A percentile compares a stretch with the other conserved stretches of the same genome.
These are phyloP conservation scores for Helleia helle DNA, from an alignment of 2,888 invertebrate genomes.

Conservation along the genomic window DNA sequence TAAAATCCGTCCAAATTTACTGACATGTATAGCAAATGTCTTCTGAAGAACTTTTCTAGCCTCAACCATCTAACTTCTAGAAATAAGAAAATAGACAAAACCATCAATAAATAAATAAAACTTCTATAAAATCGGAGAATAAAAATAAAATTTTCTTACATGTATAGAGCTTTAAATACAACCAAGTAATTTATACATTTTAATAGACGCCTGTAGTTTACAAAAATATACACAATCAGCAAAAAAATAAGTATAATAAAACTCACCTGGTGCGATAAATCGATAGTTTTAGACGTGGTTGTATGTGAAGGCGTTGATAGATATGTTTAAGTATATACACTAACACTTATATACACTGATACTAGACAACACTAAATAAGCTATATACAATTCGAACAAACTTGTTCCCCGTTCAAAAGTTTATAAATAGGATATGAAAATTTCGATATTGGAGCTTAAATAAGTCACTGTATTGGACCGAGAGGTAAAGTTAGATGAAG, in stretches of 20 bases:
- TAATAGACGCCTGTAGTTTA: too few species aligned
- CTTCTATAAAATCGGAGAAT: too few species aligned
- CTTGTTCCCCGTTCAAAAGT: constrained; percentile 36
- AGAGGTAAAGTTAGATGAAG: constrained; percentile 9
- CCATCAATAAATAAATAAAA: too few species aligned
- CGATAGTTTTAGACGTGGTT: constrained; percentile 15
- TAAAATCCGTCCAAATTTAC: too few species aligned
- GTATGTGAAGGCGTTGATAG: constrained; percentile 14
- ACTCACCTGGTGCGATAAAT: constrained; percentile 18
- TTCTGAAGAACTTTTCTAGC: too few species aligned
- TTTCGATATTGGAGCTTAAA: constrained; percentile 14
- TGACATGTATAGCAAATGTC: too few species aligned
- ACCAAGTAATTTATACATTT: too few species aligned
- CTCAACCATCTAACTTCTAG: too few species aligned
- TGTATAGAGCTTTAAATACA: too few species aligned
- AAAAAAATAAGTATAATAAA: background rate
- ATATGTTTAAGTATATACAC: constrained; percentile 34
- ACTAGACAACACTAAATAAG: constrained; percentile 24
- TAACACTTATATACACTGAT: constrained; percentile 27
- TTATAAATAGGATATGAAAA: constrained; percentile 17
- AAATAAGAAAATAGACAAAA: too few species aligned
- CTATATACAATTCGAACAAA: constrained; percentile 26
- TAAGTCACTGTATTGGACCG: constrained; percentile 16
- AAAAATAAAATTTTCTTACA: too few species aligned
- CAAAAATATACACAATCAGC: background rate